phyloP scores from a whole-genome alignment of 2,797 vertebrate species.

The Mus spretus region DNA sequence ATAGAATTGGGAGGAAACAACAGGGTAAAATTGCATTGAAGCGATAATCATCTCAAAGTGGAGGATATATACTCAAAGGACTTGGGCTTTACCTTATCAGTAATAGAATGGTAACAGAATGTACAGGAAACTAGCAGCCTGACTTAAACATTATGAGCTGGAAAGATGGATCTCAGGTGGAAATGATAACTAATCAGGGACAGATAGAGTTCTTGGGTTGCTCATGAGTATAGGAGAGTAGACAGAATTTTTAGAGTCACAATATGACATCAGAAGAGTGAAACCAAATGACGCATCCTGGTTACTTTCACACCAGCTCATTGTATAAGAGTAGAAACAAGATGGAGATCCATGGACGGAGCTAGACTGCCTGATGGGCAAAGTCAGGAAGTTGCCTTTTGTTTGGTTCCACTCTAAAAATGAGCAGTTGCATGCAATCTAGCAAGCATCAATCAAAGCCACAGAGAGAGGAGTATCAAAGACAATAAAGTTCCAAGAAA shows the following conservation, averaged over 20 bases:
- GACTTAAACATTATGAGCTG: background rate
- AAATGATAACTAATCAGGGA: constrained; percentile 30
- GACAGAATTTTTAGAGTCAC: background rate
- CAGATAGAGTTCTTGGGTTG: too few relatives aligned
- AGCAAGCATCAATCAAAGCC: constrained; percentile 29
- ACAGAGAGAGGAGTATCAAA: constrained; percentile 16
- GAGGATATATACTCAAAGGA: background rate
- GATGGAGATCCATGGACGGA: background rate
- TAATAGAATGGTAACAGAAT: background rate
- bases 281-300: accelerated
- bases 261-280: background rate
- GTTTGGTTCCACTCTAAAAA: background rate
- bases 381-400: background rate
- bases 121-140: background rate
- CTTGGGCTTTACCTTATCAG: background rate
- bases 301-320: background rate
- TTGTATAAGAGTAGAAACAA: background rate
- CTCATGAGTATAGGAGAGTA: background rate
- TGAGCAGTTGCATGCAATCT: constrained; percentile 47
- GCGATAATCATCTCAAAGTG: background rate
- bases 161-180: background rate
- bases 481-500: constrained; percentile 57
- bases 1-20: background rate
- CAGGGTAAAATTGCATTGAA: background rate
- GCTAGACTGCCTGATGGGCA: background rate